Evolutionary conservation across 2,797 vertebrate genomes (phyloP), one percentile per base, ranked within the genome.

Genomic region (Myiotriccus ornatus): DNA sequence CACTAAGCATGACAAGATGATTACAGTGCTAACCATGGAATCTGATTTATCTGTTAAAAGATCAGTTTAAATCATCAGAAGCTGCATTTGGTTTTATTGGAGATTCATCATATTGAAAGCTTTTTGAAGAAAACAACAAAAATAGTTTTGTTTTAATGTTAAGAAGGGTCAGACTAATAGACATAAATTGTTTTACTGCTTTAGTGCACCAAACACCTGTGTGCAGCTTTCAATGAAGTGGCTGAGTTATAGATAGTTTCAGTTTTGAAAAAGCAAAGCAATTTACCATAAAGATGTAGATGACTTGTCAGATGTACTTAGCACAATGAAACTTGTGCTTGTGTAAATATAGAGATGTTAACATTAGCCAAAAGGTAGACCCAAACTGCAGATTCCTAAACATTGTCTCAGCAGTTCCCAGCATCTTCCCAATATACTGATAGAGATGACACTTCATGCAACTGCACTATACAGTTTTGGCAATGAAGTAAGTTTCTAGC

Each of bases 1-100:
- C 91, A 90, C 94, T 87, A 93, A 92, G 93, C 77, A 96, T 96
- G 79, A 96, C 91, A 96, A 85, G 81, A 95, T 84, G 87, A 97
- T 92, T 95, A 83, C 90, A 92, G 93, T 93, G 84, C 91, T 95
- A 97, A 92, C 69, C 90, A 91, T 47, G 85, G 93, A 89, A 82
- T 85, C 91, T 95, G 84, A 96, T 93, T 96, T 97, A 94, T 93
- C 92, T 86, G 89, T 89, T 62, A 83, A 92, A 94, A 94, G 96
- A 94, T 95, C 89, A 93, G 85, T 93, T 81, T 94, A 97, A 97
- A 95, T 96, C 83, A 95, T 89, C 76, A 91, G 76, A 89, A 82
- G 64, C 46, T 92, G 89, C 68, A 94, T 95, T 90, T 95, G 71
- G 94, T 92, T 95, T 94, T 87, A 97, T 93, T 96, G 93, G 82